Evolutionary conservation across 1,140 invertebrate species (phyloP).

Genomic region (Eriosoma lanigerum): DNA sequence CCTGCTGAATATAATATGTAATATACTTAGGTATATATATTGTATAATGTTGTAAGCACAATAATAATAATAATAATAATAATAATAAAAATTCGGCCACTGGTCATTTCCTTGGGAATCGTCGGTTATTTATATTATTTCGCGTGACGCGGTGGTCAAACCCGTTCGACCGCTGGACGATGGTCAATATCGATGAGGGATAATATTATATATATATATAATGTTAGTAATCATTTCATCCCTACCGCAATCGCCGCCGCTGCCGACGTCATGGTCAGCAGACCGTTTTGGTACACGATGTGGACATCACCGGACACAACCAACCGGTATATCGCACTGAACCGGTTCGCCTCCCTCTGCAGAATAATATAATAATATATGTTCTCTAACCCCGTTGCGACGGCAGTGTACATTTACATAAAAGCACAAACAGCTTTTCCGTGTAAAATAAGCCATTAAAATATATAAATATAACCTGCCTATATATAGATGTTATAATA

Average conservation of each 20-base stretch:
- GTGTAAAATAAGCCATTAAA: constrained; percentile 25
- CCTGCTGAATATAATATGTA: background rate
- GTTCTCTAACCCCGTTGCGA: background rate
- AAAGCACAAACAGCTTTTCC: constrained; percentile 20
- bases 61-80: constrained; percentile 7
- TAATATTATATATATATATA: background rate
- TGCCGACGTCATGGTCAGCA: background rate
- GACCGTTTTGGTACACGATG: constrained; percentile 49
- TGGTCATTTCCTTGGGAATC: constrained; percentile 47
- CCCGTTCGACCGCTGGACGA: constrained; percentile 50
- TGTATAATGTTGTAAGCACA: background rate
- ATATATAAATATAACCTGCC: background rate
- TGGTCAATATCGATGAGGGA: constrained; percentile 50
- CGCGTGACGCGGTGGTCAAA: constrained; percentile 22
- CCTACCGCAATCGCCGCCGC: background rate
- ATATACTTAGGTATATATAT: background rate
- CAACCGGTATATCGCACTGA: constrained; percentile 36
- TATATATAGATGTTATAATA: background rate
- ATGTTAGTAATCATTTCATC: constrained; percentile 15
- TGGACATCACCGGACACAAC: constrained; percentile 31
- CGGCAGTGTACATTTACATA: background rate
- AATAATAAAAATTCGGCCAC: constrained; percentile 23
- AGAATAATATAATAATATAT: too few relatives aligned
- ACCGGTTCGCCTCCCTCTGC: constrained; percentile 41
- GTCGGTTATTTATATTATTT: constrained; percentile 43